phyloP scores from a whole-genome alignment of 2,888 invertebrate genomes.

The Plagiodera versicolora region DNA sequence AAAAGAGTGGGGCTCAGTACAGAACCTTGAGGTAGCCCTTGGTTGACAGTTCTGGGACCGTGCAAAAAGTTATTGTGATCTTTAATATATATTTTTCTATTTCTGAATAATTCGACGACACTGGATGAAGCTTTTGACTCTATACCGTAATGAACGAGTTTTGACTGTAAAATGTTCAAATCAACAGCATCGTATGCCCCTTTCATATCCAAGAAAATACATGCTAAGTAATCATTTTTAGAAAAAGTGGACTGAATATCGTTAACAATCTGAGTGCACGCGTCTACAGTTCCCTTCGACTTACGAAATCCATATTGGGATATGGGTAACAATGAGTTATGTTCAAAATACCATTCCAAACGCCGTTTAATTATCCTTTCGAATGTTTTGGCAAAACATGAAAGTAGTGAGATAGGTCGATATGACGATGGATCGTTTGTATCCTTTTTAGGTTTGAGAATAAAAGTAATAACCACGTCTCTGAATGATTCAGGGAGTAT shows the following conservation, averaged over 20 bases:
- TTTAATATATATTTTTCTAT: no score
- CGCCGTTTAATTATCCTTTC: conserved; percentile 7
- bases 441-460: background rate
- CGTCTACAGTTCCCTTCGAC: no score
- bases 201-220: no score
- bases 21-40: no score
- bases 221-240: no score
- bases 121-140: background rate
- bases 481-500: conserved; percentile 2
- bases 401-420: conserved; percentile 4
- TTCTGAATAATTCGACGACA: conserved; percentile 1
- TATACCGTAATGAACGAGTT: background rate
- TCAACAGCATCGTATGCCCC: conserved; percentile 3
- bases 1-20: background rate
- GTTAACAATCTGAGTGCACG: no score
- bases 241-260: background rate
- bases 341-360: background rate
- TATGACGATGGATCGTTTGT: conserved; percentile 4
- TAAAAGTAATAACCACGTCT: conserved; percentile 2
- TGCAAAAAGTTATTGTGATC: no score
- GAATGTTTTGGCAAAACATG: background rate
- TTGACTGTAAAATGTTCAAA: conserved; percentile 1
- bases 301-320: no score
- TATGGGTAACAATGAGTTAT: background rate
- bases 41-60: no score